Conservation (phyloP, 2,797 vertebrate species). For the Schizothorax lantsangensis region DNA sequence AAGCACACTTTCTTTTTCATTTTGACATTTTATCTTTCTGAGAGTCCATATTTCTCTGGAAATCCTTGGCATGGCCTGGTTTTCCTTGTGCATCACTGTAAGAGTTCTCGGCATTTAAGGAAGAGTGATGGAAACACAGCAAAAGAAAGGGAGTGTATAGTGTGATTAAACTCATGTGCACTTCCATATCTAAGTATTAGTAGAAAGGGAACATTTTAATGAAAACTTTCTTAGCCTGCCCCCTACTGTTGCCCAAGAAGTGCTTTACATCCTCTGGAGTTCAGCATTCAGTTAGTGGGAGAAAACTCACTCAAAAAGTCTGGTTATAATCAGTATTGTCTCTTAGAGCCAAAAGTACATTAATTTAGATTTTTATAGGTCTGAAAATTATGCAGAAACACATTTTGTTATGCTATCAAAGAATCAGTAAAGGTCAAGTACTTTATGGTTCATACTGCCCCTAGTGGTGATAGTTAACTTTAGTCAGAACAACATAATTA, state of each 20-base stretch:
- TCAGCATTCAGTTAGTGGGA: constrained; percentile 8
- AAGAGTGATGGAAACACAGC: neutral
- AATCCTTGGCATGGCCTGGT: neutral
- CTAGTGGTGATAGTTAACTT: constrained; percentile 67
- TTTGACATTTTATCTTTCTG: neutral
- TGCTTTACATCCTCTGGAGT: constrained; percentile 72
- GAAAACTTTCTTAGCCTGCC: constrained; percentile 85
- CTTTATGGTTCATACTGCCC: constrained; percentile 84
- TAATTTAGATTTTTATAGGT: constrained; percentile 57
- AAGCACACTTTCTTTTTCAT: neutral
- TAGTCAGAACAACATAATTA: constrained; percentile 26
- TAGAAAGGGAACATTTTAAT: constrained; percentile 79
- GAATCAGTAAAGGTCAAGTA: constrained; percentile 66
- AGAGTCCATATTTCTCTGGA: neutral
- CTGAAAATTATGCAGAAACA: constrained; percentile 57
- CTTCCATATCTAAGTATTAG: constrained; percentile 55
- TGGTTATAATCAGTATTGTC: constrained; percentile 52
- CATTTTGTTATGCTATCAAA: constrained; percentile 59
- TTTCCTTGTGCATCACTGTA: neutral
- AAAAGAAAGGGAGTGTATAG: neutral
- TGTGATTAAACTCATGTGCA: constrained; percentile 1
- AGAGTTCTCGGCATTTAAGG: neutral
- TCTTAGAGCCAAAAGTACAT: constrained; percentile 49
- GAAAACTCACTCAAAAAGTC: constrained; percentile 49
- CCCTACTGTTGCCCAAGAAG: constrained; percentile 82